These are phyloP conservation scores for Serrognathus titanus DNA, from an alignment of 2,888 invertebrate species.

Conservation along the genomic window DNA sequence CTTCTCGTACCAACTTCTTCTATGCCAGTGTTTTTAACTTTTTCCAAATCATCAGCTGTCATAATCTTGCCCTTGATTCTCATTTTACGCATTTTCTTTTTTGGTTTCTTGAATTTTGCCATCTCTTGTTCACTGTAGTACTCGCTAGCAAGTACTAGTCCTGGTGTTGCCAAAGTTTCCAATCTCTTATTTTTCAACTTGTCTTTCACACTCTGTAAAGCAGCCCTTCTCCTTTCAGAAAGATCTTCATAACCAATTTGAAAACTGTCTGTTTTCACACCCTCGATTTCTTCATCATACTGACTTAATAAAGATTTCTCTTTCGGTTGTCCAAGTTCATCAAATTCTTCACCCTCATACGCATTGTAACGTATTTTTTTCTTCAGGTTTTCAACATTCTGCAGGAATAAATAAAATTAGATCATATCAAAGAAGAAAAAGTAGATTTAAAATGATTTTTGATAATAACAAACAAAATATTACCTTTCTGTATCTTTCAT, in stretches of 20 bases:
- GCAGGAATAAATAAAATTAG: slow-evolving; percentile 6
- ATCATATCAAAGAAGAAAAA: background rate
- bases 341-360: slow-evolving; percentile 73
- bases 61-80: slow-evolving; percentile 59
- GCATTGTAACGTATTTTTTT: slow-evolving; percentile 84
- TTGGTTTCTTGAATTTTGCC: slow-evolving; percentile 85
- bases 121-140: slow-evolving; percentile 85
- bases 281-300: slow-evolving; percentile 92
- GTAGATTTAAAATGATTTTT: background rate
- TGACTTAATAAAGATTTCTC: slow-evolving; percentile 75
- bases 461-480: slow-evolving; percentile 4
- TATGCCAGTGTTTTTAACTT: slow-evolving; percentile 26
- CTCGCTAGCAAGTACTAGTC: slow-evolving; percentile 75
- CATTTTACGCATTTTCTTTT: slow-evolving; percentile 71
- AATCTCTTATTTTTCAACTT: slow-evolving; percentile 65
- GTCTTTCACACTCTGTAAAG: slow-evolving; percentile 53
- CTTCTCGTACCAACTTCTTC: slow-evolving; percentile 35
- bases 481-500: slow-evolving; percentile 77
- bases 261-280: slow-evolving; percentile 67
- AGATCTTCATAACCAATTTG: slow-evolving; percentile 67
- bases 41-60: slow-evolving; percentile 68
- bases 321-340: slow-evolving; percentile 63
- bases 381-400: slow-evolving; percentile 64
- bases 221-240: slow-evolving; percentile 53
- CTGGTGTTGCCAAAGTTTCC: slow-evolving; percentile 69